Evolutionary conservation across 2,113 vertebrate species (phyloP), one percentile per base, ranked within the genome.

Genomic region (Menidia beryllina): DNA sequence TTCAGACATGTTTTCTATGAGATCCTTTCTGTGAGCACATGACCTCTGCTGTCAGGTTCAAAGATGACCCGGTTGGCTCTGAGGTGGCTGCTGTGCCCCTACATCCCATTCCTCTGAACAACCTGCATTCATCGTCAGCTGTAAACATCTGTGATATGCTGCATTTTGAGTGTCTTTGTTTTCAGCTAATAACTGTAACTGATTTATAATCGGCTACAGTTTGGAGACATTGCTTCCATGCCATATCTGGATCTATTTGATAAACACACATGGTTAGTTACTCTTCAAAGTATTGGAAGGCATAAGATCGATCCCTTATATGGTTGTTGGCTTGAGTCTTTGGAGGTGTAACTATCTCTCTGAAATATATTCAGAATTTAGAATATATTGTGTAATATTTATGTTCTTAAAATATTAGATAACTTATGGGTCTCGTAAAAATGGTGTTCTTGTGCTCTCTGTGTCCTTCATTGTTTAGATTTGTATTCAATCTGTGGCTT

Each of bases 261-360:
- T 24, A 51, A 48, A 34, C 21, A 47, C 20, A 43, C 24, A 24
- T 24, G 39, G 30, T 39, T 24, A 8, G n/a, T 20, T 45, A 55
- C 21, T 20, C 58, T n/a, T 26, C 25, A 7, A 41, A 51, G 45
- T 17, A 12, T 17, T 43, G 26, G 55, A 2, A 36, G 12, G 10
- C 38, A 14, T 20, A n/a, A 57, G 54, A 19, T 1, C 20, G 38
- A 8, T 7, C 23, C 27, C 30, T 63, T 21, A 64, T 21, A 39
- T 39, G 25, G 34, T 66, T 34, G n/a, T 41, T 30, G 19, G 30
- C 41, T 14, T 51, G 20, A 52, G 45, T 50, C 58, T 26, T 70
- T 55, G 23, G 24, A 39, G 26, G 60, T 38, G 8, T 13, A 11
- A 8, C 15, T 41, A 3, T 30, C 15, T 14, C 41, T 69, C 17